These are phyloP conservation scores for Dendrolimus pini DNA, from an alignment of 2,888 invertebrate species.

Conservation along the genomic window DNA sequence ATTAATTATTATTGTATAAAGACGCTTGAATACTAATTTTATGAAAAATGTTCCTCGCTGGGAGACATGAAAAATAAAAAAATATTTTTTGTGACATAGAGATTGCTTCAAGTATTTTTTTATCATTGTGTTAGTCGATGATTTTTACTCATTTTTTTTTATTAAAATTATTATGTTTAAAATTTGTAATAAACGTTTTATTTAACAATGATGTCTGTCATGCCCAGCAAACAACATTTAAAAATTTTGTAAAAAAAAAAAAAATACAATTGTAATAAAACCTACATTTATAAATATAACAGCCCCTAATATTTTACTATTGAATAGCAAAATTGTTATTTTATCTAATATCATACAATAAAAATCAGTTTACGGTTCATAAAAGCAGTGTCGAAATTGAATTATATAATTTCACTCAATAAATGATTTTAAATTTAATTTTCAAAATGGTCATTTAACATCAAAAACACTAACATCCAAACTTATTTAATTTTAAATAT, in stretches of 20 bases:
- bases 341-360: constrained; percentile 52
- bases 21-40: too few species aligned
- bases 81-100: too few species aligned
- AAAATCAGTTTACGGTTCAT: constrained; percentile 51
- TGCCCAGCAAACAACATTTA: too few species aligned
- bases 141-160: too few species aligned
- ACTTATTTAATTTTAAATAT: constrained; percentile 23
- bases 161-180: too few species aligned
- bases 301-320: constrained; percentile 70
- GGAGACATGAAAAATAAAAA: too few species aligned
- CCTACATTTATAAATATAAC: constrained; percentile 64
- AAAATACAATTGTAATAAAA: constrained; percentile 60
- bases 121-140: too few species aligned
- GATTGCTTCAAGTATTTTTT: too few species aligned
- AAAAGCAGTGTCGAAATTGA: constrained; percentile 63
- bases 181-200: too few species aligned
- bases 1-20: too few species aligned
- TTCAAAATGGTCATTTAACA: constrained; percentile 20
- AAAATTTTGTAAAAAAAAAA: constrained; percentile 22
- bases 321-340: constrained; percentile 63
- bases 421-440: constrained; percentile 13
- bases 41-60: too few species aligned
- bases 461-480: constrained; percentile 23
- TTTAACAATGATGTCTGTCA: too few species aligned
- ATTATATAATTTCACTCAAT: constrained; percentile 13